These are phyloP conservation scores for Menidia beryllina DNA, from an alignment of 2,113 vertebrate species.

Conservation along the genomic window DNA sequence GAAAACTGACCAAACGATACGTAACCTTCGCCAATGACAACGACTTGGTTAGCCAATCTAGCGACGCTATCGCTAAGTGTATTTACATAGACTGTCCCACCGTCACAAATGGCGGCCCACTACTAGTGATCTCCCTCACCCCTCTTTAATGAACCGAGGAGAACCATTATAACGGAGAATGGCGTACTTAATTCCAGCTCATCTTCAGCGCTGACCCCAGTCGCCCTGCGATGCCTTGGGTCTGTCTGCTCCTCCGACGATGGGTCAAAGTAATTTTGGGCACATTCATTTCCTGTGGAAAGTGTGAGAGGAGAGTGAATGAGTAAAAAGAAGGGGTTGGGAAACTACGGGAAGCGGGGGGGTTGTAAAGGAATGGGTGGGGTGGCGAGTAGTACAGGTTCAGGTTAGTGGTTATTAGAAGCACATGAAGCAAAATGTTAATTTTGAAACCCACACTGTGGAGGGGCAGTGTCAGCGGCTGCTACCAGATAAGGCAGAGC, in stretches of 20 bases:
- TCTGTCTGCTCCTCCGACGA: constrained; percentile 89
- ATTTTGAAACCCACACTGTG: constrained; percentile 95
- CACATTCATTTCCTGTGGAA: constrained; percentile 96
- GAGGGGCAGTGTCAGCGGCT: constrained; percentile 82
- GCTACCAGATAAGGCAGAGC: constrained; percentile 88
- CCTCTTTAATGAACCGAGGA: constrained; percentile 95
- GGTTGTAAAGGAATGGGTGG: constrained; percentile 24
- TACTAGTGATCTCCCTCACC: constrained; percentile 83
- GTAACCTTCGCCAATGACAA: constrained; percentile 84
- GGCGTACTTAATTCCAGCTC: constrained; percentile 98
- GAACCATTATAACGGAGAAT: constrained; percentile 95
- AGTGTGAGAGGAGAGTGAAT: constrained; percentile 76
- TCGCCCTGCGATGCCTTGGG: constrained; percentile 89
- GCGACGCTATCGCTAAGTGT: constrained; percentile 72
- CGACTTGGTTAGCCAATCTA: constrained; percentile 60
- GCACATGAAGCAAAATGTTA: constrained; percentile 99
- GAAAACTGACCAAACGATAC: constrained; percentile 81
- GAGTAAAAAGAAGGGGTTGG: constrained; percentile 51
- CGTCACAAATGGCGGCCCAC: constrained; percentile 56
- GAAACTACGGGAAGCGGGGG: constrained; percentile 24
- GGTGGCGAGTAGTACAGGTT: constrained; percentile 70
- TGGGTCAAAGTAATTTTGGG: constrained; percentile 98
- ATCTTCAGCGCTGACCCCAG: constrained; percentile 90
- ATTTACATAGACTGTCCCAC: constrained; percentile 80
- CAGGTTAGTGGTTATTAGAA: constrained; percentile 99